Evolutionary conservation across 2,888 invertebrate genomes (phyloP).

Genomic region (Phania funesta): DNA sequence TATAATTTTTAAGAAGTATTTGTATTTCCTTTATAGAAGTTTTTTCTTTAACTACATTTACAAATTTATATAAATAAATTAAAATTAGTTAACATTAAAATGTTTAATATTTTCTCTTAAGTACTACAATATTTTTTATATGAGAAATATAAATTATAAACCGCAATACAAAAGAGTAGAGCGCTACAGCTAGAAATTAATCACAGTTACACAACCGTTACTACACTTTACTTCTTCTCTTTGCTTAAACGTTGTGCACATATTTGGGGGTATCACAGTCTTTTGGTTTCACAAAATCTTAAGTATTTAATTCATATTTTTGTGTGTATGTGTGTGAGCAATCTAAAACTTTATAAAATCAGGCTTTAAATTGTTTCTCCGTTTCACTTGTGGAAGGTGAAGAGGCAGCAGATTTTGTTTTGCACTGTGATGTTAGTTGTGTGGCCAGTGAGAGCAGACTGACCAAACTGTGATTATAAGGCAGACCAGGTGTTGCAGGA

Average conservation of each 20-base stretch:
- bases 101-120: slow-evolving; percentile 23
- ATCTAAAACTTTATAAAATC: slow-evolving; percentile 12
- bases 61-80: slow-evolving; percentile 37
- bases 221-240: slow-evolving; percentile 3
- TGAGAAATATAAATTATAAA: slow-evolving; percentile 11
- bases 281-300: slow-evolving; percentile 11
- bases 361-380: slow-evolving; percentile 46
- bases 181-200: slow-evolving; percentile 45
- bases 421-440: slow-evolving; percentile 23
- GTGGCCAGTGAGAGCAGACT: slow-evolving; percentile 40
- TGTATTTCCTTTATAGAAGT: not conserved
- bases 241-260: not conserved
- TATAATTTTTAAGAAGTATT: not conserved
- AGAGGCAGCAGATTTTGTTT: slow-evolving; percentile 20
- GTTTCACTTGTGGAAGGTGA: not conserved
- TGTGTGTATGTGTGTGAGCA: too few relatives aligned
- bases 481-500: not conserved
- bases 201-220: slow-evolving; percentile 52
- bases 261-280: slow-evolving; percentile 62
- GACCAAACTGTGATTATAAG: slow-evolving; percentile 51
- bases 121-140: not conserved
- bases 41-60: slow-evolving; percentile 20
- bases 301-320: slow-evolving; percentile 3
- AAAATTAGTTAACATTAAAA: slow-evolving; percentile 62
- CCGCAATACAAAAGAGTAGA: slow-evolving; percentile 5